phyloP scores from a whole-genome alignment of 2,113 vertebrate genomes.

The Mormyrus lacerda region DNA sequence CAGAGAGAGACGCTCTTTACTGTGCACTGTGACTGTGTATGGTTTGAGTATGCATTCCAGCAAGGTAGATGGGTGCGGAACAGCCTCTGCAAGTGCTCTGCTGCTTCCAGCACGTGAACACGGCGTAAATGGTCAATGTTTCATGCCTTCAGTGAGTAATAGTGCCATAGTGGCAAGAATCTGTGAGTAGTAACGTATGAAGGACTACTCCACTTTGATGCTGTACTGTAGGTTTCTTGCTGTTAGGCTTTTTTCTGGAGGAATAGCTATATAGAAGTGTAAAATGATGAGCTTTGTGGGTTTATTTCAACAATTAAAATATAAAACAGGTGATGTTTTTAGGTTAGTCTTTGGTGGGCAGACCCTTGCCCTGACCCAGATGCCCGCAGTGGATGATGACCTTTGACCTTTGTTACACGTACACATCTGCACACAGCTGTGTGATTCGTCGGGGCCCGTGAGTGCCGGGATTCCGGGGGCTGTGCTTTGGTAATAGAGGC shows the following conservation, averaged over 20 bases:
- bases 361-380: not conserved
- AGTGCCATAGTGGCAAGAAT: not conserved
- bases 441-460: not conserved
- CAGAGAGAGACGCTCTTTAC: too few species aligned
- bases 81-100: not conserved
- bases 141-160: not conserved
- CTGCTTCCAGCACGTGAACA: not conserved
- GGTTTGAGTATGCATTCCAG: not conserved
- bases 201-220: not conserved
- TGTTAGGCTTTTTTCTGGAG: not conserved
- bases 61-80: not conserved
- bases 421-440: not conserved
- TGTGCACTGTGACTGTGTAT: too few species aligned
- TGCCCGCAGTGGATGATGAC: not conserved
- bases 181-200: not conserved
- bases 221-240: not conserved
- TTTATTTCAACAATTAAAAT: not conserved
- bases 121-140: not conserved
- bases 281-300: not conserved
- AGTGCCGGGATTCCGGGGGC: not conserved
- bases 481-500: not conserved
- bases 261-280: not conserved
- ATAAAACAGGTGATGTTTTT: not conserved
- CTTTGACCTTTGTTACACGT: not conserved
- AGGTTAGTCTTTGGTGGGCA: not conserved